Conservation (phyloP, 2,888 invertebrate genomes). For the Panopea generosa region DNA sequence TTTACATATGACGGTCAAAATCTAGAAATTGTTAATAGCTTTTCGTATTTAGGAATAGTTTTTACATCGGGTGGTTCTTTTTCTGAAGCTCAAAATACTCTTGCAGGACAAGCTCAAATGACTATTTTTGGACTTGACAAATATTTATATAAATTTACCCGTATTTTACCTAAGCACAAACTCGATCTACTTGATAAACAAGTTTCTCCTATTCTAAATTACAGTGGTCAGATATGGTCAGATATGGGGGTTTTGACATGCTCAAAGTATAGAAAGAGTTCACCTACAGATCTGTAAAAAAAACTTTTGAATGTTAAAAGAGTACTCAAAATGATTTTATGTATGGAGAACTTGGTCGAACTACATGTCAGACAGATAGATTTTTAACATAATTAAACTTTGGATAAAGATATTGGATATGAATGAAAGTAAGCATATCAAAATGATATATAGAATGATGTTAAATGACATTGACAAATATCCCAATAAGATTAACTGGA, state of each 20-base stretch:
- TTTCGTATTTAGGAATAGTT: slow-evolving; percentile 1
- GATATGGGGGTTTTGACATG: slow-evolving; percentile 1
- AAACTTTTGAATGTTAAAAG: neutral
- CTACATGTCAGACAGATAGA: neutral
- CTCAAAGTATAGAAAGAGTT: slow-evolving; percentile 6
- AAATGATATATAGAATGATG: slow-evolving; percentile 1
- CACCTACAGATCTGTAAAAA: slow-evolving; percentile 14
- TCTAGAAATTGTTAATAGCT: slow-evolving; percentile 12
- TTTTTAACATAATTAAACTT: slow-evolving; percentile 13
- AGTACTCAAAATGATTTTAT: slow-evolving; percentile 16
- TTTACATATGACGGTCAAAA: neutral
- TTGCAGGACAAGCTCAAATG: slow-evolving; percentile 8
- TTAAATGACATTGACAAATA: neutral
- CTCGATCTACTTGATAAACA: slow-evolving; percentile 1
- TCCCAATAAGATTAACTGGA: slow-evolving; percentile 6
- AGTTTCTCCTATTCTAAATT: slow-evolving; percentile 3
- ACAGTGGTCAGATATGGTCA: neutral
- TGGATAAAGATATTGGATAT: slow-evolving; percentile 17
- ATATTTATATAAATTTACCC: slow-evolving; percentile 13
- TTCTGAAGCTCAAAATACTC: slow-evolving; percentile 16
- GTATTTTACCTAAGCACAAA: slow-evolving; percentile 4
- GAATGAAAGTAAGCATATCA: too few relatives aligned
- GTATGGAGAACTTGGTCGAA: slow-evolving; percentile 11
- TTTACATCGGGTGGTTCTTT: slow-evolving; percentile 7
- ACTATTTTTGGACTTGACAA: slow-evolving; percentile 15